These are phyloP conservation scores for Mormyrus lacerda DNA, from an alignment of 2,113 vertebrate genomes.

Conservation along the genomic window DNA sequence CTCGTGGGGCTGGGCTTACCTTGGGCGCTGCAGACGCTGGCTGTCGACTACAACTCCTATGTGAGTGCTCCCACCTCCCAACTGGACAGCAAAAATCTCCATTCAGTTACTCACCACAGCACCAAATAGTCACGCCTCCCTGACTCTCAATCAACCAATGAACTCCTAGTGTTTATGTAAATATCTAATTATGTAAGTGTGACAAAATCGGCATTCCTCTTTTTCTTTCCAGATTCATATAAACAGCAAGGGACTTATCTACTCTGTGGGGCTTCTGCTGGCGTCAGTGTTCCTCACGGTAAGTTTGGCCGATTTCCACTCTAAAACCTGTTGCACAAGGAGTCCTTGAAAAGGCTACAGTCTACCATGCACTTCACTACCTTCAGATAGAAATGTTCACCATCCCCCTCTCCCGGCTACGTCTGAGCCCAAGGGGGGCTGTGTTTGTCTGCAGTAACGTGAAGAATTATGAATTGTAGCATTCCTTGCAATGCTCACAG, in stretches of 20 bases:
- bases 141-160: neutral
- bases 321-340: neutral
- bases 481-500: neutral
- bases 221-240: conserved; percentile 73
- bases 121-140: neutral
- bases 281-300: conserved; percentile 94
- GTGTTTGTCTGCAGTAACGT: neutral
- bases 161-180: neutral
- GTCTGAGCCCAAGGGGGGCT: neutral
- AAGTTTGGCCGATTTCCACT: conserved; percentile 47
- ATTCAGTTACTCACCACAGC: neutral
- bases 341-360: neutral
- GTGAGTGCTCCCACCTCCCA: conserved; percentile 59
- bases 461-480: neutral
- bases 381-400: neutral
- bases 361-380: neutral
- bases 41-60: conserved; percentile 83
- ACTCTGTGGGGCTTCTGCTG: conserved; percentile 88
- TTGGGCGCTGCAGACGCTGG: conserved; percentile 85
- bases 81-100: neutral
- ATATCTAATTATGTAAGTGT: neutral
- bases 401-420: neutral
- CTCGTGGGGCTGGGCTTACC: conserved; percentile 88
- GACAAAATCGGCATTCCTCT: neutral
- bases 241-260: conserved; percentile 94